Evolutionary conservation across 2,888 invertebrate species (phyloP).

Genomic region (Philereme transversata): DNA sequence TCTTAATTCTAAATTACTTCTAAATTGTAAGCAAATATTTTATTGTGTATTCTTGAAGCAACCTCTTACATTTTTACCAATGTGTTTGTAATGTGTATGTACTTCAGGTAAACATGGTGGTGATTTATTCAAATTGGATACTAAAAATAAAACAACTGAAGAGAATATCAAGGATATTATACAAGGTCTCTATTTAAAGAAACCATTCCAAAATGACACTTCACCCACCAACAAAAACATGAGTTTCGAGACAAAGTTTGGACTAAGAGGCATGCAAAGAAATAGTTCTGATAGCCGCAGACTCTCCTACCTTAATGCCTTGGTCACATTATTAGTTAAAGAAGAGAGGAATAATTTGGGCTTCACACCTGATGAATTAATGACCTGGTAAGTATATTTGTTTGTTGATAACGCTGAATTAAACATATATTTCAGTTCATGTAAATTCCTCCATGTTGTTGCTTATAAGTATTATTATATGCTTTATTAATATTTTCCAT

Average conservation of each 20-base stretch:
- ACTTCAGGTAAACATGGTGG: conserved; percentile 82
- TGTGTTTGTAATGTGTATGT: conserved; percentile 30
- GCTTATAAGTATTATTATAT: no score
- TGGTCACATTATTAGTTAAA: conserved; percentile 90
- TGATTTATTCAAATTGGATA: conserved; percentile 86
- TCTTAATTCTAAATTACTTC: neutral
- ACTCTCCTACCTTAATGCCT: conserved; percentile 93
- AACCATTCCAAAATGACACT: conserved; percentile 66
- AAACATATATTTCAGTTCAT: no score
- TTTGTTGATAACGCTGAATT: neutral
- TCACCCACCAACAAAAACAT: conserved; percentile 70
- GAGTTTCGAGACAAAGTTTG: conserved; percentile 76
- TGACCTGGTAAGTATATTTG: conserved; percentile 65
- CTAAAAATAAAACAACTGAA: conserved; percentile 82
- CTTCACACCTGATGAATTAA: conserved; percentile 91
- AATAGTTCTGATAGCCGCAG: conserved; percentile 90
- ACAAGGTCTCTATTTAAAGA: conserved; percentile 82
- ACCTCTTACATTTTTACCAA: conserved; percentile 29
- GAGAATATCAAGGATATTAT: conserved; percentile 87
- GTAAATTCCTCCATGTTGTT: no score
- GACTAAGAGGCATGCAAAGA: conserved; percentile 85
- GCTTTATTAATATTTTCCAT: no score
- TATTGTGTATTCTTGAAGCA: conserved; percentile 13
- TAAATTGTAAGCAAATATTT: neutral
- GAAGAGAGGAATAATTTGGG: conserved; percentile 87